These are phyloP conservation scores for Amiota minor DNA, from an alignment of 2,888 invertebrate species.

Conservation along the genomic window DNA sequence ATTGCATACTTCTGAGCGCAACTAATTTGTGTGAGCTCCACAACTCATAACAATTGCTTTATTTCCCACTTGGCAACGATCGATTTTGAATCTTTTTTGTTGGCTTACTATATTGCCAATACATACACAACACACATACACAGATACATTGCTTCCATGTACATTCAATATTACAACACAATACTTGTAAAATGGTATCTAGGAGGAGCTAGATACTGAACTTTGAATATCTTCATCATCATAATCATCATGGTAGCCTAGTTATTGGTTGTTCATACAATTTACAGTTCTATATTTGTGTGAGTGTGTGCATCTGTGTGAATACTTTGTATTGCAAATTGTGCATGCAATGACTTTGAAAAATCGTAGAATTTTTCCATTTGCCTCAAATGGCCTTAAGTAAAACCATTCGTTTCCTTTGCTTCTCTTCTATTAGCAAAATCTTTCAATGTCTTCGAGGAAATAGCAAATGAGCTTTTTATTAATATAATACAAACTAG, in stretches of 20 bases:
- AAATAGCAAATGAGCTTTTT: not conserved
- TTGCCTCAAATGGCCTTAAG: conserved; percentile 34
- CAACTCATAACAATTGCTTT: not conserved
- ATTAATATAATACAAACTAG: not conserved
- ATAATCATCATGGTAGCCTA: too few species aligned
- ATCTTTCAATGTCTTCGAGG: not conserved
- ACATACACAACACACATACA: conserved; percentile 43
- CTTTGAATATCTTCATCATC: too few species aligned
- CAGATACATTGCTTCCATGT: not conserved
- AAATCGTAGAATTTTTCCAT: conserved; percentile 34
- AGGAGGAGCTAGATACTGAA: too few species aligned
- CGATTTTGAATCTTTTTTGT: conserved; percentile 46
- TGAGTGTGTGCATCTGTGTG: not conserved
- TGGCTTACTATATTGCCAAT: conserved; percentile 44
- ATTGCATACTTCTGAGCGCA: not conserved
- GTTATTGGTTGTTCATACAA: too few species aligned
- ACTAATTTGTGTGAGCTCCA: not conserved
- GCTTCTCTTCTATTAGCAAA: not conserved
- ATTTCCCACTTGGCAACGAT: conserved; percentile 32
- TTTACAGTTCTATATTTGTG: too few species aligned
- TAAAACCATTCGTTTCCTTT: conserved; percentile 1
- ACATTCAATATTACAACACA: too few species aligned
- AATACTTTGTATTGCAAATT: conserved; percentile 38
- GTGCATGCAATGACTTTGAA: conserved; percentile 31
- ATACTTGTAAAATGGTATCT: too few species aligned